These are phyloP conservation scores for Pseudolycoriella hygida DNA, from an alignment of 2,888 invertebrate species.

Conservation along the genomic window DNA sequence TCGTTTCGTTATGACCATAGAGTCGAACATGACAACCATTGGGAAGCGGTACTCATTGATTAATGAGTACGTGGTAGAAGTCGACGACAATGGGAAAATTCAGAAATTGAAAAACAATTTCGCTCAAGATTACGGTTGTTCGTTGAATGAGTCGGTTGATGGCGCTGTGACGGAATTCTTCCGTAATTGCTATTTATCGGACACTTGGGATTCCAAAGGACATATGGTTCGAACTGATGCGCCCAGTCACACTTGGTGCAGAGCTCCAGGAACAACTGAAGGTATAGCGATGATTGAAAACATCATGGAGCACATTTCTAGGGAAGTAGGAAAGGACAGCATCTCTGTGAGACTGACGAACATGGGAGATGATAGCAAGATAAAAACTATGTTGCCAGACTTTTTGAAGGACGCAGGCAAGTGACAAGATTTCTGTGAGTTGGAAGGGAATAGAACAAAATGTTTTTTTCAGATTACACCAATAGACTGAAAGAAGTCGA, in stretches of 20 bases:
- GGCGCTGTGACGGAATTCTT: constrained; percentile 21
- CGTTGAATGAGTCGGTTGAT: constrained; percentile 34
- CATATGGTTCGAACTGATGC: constrained; percentile 47
- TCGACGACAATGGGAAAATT: constrained; percentile 44
- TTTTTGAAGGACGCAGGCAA: constrained; percentile 29
- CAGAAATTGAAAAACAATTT: constrained; percentile 40
- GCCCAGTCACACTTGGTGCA: constrained; percentile 48
- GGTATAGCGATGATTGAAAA: constrained; percentile 40
- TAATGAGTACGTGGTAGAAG: constrained; percentile 45
- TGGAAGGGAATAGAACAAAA: too few species aligned
- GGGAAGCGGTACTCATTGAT: constrained; percentile 47
- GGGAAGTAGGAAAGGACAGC: constrained; percentile 35
- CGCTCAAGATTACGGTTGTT: constrained; percentile 36
- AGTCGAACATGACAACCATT: constrained; percentile 49
- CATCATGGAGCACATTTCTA: constrained; percentile 49
- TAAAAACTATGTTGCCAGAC: constrained; percentile 32
- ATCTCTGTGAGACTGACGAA: constrained; percentile 38
- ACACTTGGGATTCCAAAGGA: constrained; percentile 46
- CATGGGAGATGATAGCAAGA: constrained; percentile 24
- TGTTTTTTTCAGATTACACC: too few species aligned
- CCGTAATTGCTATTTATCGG: constrained; percentile 45
- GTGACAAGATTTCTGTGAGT: too few species aligned
- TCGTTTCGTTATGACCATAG: constrained; percentile 49
- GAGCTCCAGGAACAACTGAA: constrained; percentile 45
- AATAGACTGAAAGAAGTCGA: too few species aligned